phyloP scores from a whole-genome alignment of 2,113 vertebrate species.

The Takifugu bimaculatus region DNA sequence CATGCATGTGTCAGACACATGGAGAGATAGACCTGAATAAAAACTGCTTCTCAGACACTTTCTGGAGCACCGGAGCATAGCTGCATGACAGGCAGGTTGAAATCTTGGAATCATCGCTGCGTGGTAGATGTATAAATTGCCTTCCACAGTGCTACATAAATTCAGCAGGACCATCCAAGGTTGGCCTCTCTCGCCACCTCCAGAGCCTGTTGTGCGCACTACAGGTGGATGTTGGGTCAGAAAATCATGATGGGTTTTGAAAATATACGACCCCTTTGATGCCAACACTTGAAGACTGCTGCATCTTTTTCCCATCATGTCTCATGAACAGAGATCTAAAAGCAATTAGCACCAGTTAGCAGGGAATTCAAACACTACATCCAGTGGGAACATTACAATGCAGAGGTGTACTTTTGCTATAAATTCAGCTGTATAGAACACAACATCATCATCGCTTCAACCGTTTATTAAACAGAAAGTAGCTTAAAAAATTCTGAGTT shows the following conservation, averaged over 20 bases:
- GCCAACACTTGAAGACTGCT: background rate
- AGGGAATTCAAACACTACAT: no score
- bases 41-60: constrained; percentile 48
- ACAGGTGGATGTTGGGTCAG: background rate
- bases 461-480: no score
- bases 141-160: constrained; percentile 48
- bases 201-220: constrained; percentile 1
- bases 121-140: constrained; percentile 49
- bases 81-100: constrained; percentile 53
- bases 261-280: constrained; percentile 16
- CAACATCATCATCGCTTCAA: no score
- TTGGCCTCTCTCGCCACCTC: constrained; percentile 12
- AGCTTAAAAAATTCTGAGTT: no score
- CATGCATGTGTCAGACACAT: background rate
- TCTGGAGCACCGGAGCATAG: constrained; percentile 35
- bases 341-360: no score
- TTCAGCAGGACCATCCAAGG: constrained; percentile 37
- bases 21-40: background rate
- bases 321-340: background rate
- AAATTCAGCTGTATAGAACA: no score
- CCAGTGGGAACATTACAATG: no score
- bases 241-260: background rate
- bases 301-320: constrained; percentile 12
- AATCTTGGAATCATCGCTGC: constrained; percentile 42
- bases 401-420: no score